phyloP scores from a whole-genome alignment of 2,797 vertebrate genomes.

The Phoebastria nigripes region DNA sequence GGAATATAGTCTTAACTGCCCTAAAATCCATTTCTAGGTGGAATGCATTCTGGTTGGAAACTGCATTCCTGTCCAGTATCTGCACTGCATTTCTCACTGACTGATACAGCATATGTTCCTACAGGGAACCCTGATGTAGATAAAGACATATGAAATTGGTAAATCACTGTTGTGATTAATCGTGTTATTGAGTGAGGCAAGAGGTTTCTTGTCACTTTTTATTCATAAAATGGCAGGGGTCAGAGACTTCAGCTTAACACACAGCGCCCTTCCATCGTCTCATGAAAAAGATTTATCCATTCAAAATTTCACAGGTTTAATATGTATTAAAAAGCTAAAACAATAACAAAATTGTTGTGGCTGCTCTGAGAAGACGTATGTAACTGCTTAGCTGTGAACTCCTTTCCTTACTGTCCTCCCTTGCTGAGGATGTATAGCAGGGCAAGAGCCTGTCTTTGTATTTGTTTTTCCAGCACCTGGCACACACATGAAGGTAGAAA shows the following conservation, averaged over 20 bases:
- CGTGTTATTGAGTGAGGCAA: neutral
- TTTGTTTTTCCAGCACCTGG: neutral
- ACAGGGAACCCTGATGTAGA: neutral
- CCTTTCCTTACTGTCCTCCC: neutral
- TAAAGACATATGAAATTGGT: neutral
- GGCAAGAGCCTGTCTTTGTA: neutral
- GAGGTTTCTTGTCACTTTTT: conserved; percentile 14
- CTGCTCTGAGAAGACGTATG: neutral
- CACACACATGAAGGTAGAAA: neutral
- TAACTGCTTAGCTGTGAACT: neutral
- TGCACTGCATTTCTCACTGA: neutral
- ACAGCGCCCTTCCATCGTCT: rapidly evolving
- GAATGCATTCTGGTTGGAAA: neutral
- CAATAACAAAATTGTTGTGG: neutral
- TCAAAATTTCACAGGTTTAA: neutral
- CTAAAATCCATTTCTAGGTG: neutral
- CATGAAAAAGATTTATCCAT: neutral
- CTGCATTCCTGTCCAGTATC: neutral
- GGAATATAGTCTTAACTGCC: neutral
- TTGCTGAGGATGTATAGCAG: neutral
- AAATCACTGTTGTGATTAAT: conserved; percentile 21
- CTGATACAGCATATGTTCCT: neutral
- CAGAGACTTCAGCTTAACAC: neutral
- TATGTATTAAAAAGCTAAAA: neutral
- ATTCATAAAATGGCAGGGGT: neutral